phyloP scores from a whole-genome alignment of 1,140 invertebrate species.

The Drosophila erecta region DNA sequence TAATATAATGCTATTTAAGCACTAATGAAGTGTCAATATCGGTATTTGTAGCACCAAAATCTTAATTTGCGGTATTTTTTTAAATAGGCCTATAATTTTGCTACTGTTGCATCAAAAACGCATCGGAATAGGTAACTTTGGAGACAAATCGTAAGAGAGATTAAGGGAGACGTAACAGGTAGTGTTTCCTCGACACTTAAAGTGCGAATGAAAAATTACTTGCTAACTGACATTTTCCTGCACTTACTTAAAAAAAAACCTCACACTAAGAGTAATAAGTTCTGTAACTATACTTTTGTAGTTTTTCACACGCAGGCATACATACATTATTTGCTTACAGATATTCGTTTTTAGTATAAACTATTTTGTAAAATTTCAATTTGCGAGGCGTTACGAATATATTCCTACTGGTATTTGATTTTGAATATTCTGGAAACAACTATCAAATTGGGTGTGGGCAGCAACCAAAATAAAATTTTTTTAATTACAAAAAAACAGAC shows the following conservation, averaged over 20 bases:
- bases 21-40: slow-evolving; percentile 17
- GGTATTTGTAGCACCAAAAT: slow-evolving; percentile 25
- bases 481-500: slow-evolving; percentile 2
- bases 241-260: slow-evolving; percentile 1
- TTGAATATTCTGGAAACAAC: too few species aligned
- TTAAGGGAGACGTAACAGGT: slow-evolving; percentile 6
- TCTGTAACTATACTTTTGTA: background rate
- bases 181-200: slow-evolving; percentile 21
- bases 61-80: background rate
- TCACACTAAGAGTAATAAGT: background rate
- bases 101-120: slow-evolving; percentile 2
- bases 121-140: slow-evolving; percentile 1
- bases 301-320: background rate
- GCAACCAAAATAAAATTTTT: background rate
- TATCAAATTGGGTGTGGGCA: background rate
- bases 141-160: too few species aligned
- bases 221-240: background rate
- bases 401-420: slow-evolving; percentile 4
- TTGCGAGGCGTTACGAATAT: slow-evolving; percentile 33
- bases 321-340: background rate
- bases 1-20: slow-evolving; percentile 11
- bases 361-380: slow-evolving; percentile 1
- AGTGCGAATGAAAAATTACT: background rate
- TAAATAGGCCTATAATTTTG: slow-evolving; percentile 1
- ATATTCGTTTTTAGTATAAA: background rate